These are phyloP conservation scores for Cydia strobilella DNA, from an alignment of 1,140 invertebrate genomes.

Conservation along the genomic window DNA sequence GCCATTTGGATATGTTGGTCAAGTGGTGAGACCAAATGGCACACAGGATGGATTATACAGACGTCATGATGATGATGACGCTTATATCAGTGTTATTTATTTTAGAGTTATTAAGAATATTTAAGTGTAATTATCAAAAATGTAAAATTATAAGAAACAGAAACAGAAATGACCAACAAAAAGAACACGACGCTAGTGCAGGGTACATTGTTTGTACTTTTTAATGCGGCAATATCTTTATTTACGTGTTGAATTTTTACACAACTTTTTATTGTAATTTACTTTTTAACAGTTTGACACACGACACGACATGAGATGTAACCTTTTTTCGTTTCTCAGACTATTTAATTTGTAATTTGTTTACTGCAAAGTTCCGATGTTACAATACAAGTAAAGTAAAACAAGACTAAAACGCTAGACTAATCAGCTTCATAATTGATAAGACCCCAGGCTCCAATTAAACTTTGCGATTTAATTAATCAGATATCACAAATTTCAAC, in stretches of 20 bases:
- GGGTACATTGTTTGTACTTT: no score
- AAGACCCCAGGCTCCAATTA: conserved; percentile 33
- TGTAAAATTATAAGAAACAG: no score
- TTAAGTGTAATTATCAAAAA: no score
- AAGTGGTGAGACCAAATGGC: neutral
- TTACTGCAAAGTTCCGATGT: neutral
- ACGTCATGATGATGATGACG: no score
- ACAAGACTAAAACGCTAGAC: conserved; percentile 6
- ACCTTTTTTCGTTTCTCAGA: neutral
- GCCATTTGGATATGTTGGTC: neutral
- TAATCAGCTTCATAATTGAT: conserved; percentile 4
- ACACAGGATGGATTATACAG: neutral
- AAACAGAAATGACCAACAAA: no score
- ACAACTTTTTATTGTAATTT: no score
- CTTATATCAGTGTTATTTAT: no score
- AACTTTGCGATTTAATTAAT: conserved; percentile 36
- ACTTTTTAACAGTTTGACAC: neutral
- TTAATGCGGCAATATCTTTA: no score
- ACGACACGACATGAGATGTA: neutral
- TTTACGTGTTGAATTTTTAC: no score
- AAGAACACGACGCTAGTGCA: no score
- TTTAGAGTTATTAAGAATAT: no score
- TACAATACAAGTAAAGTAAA: neutral
- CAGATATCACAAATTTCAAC: conserved; percentile 44
- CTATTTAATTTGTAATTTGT: neutral